phyloP scores from a whole-genome alignment of 2,888 invertebrate species.

The Microlaimidae sp. region DNA sequence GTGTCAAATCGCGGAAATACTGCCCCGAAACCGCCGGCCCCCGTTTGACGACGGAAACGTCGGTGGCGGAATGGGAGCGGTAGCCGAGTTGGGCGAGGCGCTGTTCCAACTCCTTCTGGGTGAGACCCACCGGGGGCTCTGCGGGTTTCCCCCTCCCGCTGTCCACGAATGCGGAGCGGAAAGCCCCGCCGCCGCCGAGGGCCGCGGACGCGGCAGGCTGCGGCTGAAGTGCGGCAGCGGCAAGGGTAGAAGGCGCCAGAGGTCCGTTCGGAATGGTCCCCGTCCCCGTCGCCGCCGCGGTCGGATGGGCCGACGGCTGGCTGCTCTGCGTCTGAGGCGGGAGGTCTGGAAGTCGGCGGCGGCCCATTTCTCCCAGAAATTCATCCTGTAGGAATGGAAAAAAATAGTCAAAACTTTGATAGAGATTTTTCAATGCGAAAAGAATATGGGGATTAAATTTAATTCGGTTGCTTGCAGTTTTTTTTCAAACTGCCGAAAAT shows the following conservation, averaged over 20 bases:
- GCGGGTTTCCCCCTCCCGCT: background rate
- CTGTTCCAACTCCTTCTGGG: no score
- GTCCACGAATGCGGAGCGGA: background rate
- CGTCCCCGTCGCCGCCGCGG: conserved; percentile 29
- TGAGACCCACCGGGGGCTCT: no score
- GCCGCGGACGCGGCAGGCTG: background rate
- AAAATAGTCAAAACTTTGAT: no score
- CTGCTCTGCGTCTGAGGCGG: conserved; percentile 42
- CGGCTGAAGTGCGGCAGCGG: background rate
- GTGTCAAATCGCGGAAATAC: background rate
- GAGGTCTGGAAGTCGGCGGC: conserved; percentile 41
- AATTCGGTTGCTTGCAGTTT: no score
- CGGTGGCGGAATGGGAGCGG: background rate
- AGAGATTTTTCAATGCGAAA: no score
- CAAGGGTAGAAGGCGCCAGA: background rate
- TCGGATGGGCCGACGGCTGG: conserved; percentile 37
- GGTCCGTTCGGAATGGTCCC: background rate
- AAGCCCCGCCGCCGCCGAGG: background rate
- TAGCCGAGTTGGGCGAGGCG: no score
- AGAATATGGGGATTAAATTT: no score
- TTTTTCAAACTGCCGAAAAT: no score
- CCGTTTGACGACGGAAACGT: background rate
- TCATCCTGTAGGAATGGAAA: no score
- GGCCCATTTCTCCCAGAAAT: no score
- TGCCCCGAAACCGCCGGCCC: background rate